Conservation (phyloP, 2,797 vertebrate genomes). For the Manis javanica region DNA sequence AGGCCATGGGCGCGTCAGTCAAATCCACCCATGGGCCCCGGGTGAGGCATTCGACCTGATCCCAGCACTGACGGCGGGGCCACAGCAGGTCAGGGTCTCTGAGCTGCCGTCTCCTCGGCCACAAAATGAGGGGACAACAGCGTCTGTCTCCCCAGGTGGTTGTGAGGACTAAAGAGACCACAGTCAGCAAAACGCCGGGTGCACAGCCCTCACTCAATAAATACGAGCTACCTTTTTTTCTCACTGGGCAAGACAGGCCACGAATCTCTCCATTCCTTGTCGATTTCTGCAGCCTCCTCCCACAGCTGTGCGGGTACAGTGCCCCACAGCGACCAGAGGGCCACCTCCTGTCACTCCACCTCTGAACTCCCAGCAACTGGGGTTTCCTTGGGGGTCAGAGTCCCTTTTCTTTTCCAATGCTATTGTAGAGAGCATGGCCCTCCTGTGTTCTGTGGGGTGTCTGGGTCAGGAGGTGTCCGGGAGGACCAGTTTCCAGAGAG, state of each 20-base stretch:
- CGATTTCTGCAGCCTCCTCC: neutral
- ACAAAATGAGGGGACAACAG: rapidly evolving
- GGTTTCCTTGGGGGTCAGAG: neutral
- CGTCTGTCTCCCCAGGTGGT: neutral
- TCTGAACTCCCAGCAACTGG: neutral
- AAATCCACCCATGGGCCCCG: neutral
- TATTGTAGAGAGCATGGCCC: neutral
- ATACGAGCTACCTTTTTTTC: rapidly evolving
- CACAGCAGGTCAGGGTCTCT: neutral
- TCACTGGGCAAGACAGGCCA: no score
- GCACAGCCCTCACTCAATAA: rapidly evolving
- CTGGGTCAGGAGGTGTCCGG: no score
- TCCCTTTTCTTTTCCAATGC: neutral
- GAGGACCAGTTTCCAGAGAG: neutral
- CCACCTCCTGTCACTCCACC: neutral
- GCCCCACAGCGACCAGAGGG: neutral
- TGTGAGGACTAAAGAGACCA: neutral
- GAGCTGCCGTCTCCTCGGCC: rapidly evolving
- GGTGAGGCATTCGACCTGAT: rapidly evolving
- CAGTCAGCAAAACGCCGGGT: neutral
- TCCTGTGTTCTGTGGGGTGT: neutral
- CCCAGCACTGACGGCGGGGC: rapidly evolving
- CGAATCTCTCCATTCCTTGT: rapidly evolving
- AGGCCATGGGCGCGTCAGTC: no score
- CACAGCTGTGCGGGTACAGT: rapidly evolving